Base-by-base conservation (phyloP, 2,113 vertebrate genomes). In the Cololabis saira region DNA sequence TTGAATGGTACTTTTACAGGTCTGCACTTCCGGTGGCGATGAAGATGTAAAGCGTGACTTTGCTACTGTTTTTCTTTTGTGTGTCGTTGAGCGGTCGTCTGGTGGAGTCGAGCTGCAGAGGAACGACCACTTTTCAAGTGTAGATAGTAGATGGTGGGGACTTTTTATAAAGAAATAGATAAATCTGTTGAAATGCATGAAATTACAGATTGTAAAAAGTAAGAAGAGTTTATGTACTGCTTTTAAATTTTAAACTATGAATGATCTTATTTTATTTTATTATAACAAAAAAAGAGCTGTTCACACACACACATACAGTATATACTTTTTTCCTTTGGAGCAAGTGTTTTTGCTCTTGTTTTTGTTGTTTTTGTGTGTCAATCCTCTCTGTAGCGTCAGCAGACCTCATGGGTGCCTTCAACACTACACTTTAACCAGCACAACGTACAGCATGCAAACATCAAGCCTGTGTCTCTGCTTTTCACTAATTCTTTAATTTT, bases 1-100 rank as follows among this genome's bases (percentile, higher is more conserved):
- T 90, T 91, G 76, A 82, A 86, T 49, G 76, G 85, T 89, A 89
- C 83, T 85, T 82, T 83, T 84, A 83, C 78, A 78, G 74, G 78
- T 83, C 78, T 85, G 84, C 74, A 85, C 81, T 83, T 88, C 81
- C 76, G 78, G 51, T 79, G 78, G 64, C 75, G 56, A 62, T 77
- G 52, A 76, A 80, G 49, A 67, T 70, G 77, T 83, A 61, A 48
- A 76, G 68, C 60, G 44, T 84, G 72, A 84, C 70, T 67, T 52
- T 76, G 81, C 77, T 54, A 61, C 22, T n/a, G 77, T 62, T 80
- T 83, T 65, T 74, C 66, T 74, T 24, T 76, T 56, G 42, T 27
- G 66, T 21, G 30, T 71, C 42, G 68, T 61, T 55, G 43, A 71
- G 74, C 60, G 10, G 33, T 37, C 10, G 33, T 7, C 6, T 37